Evolutionary conservation across 1,140 invertebrate species (phyloP).

Genomic region (Lycorma delicatula): DNA sequence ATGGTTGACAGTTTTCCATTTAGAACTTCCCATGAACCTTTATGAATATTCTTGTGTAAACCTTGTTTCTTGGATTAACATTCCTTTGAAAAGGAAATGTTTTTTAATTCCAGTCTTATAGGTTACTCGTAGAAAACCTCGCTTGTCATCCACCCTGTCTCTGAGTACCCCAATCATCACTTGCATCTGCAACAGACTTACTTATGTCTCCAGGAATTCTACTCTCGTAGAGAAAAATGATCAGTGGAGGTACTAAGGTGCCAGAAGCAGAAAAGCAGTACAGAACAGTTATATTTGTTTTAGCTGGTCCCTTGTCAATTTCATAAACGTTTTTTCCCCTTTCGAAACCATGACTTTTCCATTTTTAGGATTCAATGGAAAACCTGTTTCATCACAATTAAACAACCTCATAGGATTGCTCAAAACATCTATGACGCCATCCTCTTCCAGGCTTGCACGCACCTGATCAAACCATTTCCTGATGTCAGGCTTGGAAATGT

Average conservation of each 20-base stretch:
- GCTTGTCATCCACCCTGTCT: neutral
- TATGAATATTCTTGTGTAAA: too few relatives aligned
- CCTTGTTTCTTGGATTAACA: too few relatives aligned
- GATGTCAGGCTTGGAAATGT: conserved; percentile 27
- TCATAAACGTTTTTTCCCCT: conserved; percentile 14
- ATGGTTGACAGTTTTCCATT: too few relatives aligned
- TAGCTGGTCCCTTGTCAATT: conserved; percentile 1
- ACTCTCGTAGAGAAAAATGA: too few relatives aligned
- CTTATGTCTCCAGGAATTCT: neutral
- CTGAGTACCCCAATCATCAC: neutral
- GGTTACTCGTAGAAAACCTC: neutral
- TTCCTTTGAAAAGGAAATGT: too few relatives aligned
- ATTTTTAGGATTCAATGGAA: conserved; percentile 11
- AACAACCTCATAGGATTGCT: conserved; percentile 18
- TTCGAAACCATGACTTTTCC: conserved; percentile 7
- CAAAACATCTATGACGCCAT: conserved; percentile 17
- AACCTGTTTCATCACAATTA: conserved; percentile 20
- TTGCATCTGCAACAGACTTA: neutral
- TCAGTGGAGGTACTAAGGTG: too few relatives aligned
- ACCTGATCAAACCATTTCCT: conserved; percentile 31
- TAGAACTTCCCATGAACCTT: too few relatives aligned
- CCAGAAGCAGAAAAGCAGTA: too few relatives aligned
- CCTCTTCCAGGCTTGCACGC: conserved; percentile 25
- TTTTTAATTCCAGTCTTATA: too few relatives aligned
- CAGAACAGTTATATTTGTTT: too few relatives aligned